These are phyloP conservation scores for Sorex araneus DNA, from an alignment of 2,113 vertebrate species.

Conservation along the genomic window DNA sequence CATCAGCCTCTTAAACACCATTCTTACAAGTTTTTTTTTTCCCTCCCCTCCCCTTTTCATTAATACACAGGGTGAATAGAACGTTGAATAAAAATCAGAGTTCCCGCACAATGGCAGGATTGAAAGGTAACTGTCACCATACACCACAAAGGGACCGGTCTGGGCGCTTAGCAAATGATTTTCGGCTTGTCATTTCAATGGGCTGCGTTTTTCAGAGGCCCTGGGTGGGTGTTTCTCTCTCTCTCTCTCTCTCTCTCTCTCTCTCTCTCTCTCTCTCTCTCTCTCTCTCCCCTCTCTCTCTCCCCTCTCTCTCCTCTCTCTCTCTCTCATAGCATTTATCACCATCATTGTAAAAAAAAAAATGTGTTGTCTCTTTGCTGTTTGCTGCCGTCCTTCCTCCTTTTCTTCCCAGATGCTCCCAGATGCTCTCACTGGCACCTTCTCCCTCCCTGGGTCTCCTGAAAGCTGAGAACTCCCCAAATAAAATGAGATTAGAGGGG, in stretches of 20 bases:
- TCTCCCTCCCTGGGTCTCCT: constrained; percentile 46
- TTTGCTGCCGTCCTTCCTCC: background rate
- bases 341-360: constrained; percentile 88
- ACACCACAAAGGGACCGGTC: constrained; percentile 90
- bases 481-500: constrained; percentile 56
- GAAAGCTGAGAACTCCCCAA: background rate
- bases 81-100: constrained; percentile 94
- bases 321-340: constrained; percentile 92
- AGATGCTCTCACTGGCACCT: background rate
- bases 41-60: constrained; percentile 87
- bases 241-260: constrained; percentile 65
- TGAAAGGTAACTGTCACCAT: constrained; percentile 98
- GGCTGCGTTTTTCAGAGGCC: constrained; percentile 94
- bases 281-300: constrained; percentile 78
- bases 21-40: constrained; percentile 91
- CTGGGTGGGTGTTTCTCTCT: constrained; percentile 85
- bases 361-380: constrained; percentile 86
- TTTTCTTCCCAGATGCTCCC: constrained; percentile 84
- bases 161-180: constrained; percentile 92
- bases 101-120: constrained; percentile 93
- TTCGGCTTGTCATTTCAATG: constrained; percentile 92
- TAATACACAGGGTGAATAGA: constrained; percentile 93
- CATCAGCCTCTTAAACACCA: constrained; percentile 93
- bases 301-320: constrained; percentile 70
- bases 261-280: constrained; percentile 81